Evolutionary conservation across 2,888 invertebrate genomes (phyloP).

Genomic region (Mylabris sibirica): DNA sequence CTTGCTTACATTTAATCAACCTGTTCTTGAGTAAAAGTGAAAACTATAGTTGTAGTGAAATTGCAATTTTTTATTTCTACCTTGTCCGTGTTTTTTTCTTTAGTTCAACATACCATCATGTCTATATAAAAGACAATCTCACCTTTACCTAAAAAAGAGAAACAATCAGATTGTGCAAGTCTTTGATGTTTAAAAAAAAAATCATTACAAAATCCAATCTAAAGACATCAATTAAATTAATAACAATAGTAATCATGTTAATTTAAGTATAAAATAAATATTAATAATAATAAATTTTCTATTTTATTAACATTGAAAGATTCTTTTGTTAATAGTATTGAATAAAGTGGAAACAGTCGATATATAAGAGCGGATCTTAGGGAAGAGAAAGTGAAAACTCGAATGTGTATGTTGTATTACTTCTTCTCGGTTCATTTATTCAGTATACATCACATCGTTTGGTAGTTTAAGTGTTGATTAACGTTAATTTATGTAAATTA

Average conservation of each 20-base stretch:
- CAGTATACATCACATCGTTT: slow-evolving; percentile 47
- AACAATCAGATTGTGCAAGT: not conserved
- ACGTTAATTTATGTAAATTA: not conserved
- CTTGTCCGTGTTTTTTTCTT: not conserved
- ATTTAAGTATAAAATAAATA: too few relatives aligned
- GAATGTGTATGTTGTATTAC: not conserved
- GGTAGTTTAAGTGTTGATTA: slow-evolving; percentile 18
- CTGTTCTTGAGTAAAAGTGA: slow-evolving; percentile 26
- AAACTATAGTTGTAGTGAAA: slow-evolving; percentile 7
- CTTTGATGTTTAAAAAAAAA: not conserved
- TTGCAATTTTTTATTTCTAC: not conserved
- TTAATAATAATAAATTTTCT: too few relatives aligned
- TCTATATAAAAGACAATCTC: not conserved
- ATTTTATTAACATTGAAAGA: too few relatives aligned
- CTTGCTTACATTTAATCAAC: not conserved
- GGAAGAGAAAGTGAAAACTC: slow-evolving; percentile 12
- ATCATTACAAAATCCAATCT: not conserved
- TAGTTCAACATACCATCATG: not conserved
- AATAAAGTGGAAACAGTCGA: not conserved
- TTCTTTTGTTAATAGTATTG: not conserved
- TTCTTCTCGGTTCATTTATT: slow-evolving; percentile 44
- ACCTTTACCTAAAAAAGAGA: not conserved
- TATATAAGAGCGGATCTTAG: not conserved
- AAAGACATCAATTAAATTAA: not conserved
- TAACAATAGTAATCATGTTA: not conserved